Base-by-base conservation (phyloP, 2,113 vertebrate genomes). In the Ctenomys sociabilis region DNA sequence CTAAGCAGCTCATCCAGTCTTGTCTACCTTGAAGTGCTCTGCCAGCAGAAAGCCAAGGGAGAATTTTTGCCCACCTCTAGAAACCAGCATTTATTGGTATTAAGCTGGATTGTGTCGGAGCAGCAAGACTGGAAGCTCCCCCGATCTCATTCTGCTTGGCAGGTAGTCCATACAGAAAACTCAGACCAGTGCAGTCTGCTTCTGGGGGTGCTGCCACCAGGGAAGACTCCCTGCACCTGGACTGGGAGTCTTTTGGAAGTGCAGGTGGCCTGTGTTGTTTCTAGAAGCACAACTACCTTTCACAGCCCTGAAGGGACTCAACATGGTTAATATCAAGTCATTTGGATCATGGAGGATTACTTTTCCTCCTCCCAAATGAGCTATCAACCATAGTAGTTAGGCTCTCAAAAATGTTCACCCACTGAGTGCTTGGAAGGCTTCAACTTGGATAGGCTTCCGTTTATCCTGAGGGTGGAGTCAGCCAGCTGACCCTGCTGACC, bases 331-430 rank as follows among this genome's bases (percentile, higher is more conserved):
- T 59, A 24, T 85, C 64, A n/a, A 35, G 61, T 52, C 49, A 10
- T 37, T 49, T 19, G 28, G 68, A n/a, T 32, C 11, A 61, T 7
- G 2, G 19, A 40, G 19, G 43, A 64, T 54, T 19, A 24, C n/a
- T 35, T 82, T 21, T 32, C 21, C 22, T 63, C 82, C 83, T 81
- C 40, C 87, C 73, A 72, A 45, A 61, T 12, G 28, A 49, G 17
- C 12, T 17, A 1, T 0, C 8, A 1, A 0, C 22, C 26, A 0
- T 72, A 1, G 14, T 21, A 19, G 17, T 85, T 59, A 64, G 30
- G 85, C 37, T 70, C n/a, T 43, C 59, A 12, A 70, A 95, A 89
- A 9, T 0, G 0, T 63, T 61, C 40, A 19, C 68, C 35, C 52
- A 2, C 1, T 32, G 35, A 40, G 59, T 19, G 6, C 32, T n/a